These are phyloP conservation scores for Muscicapa adusta DNA, from an alignment of 2,113 vertebrate species.

Conservation along the genomic window DNA sequence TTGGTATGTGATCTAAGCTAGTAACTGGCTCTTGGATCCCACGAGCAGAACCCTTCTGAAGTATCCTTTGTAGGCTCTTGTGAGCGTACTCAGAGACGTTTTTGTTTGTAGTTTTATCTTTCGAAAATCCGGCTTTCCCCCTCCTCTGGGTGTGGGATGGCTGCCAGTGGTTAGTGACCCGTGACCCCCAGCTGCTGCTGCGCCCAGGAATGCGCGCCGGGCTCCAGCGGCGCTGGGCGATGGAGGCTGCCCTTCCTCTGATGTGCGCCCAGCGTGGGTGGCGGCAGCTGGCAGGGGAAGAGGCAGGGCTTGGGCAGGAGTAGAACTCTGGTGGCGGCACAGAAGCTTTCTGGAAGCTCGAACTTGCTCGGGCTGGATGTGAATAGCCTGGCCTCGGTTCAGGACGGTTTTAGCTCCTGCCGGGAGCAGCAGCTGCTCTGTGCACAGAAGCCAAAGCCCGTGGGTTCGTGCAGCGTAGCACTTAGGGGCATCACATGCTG, in stretches of 20 bases:
- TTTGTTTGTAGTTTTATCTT: not conserved
- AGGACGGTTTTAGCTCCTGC: not conserved
- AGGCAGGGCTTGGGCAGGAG: not conserved
- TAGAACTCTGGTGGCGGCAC: not conserved
- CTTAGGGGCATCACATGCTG: not conserved
- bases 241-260: not conserved
- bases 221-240: not conserved
- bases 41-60: not conserved
- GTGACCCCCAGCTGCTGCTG: not conserved
- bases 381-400: not conserved
- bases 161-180: not conserved
- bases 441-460: not conserved
- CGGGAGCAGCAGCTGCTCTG: not conserved
- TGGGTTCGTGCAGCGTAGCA: accelerated
- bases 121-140: not conserved
- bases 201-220: not conserved
- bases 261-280: not conserved
- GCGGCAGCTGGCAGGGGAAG: not conserved
- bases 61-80: not conserved
- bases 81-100: not conserved
- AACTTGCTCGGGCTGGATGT: not conserved
- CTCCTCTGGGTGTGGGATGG: not conserved
- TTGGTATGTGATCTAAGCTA: not conserved
- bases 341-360: not conserved
- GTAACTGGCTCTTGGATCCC: not conserved